Base-by-base conservation (phyloP, 2,113 vertebrate genomes). In the Picathartes gymnocephalus region DNA sequence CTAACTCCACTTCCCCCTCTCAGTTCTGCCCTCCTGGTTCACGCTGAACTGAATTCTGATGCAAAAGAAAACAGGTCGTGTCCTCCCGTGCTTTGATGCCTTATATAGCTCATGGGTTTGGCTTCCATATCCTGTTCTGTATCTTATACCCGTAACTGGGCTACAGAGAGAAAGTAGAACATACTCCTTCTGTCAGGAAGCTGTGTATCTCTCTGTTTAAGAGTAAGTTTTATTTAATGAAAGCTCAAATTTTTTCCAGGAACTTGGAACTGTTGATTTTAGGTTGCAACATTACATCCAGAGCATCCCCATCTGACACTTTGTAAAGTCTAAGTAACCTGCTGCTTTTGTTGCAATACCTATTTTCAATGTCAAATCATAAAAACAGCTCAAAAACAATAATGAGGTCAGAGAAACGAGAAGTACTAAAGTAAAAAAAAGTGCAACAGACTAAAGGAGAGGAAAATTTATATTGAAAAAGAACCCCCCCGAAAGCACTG, bases 351-450 rank as follows among this genome's bases (percentile, higher is more conserved):
- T 44, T 62, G 51, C 47, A 90, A 20, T 40, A 85, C 80, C 50
- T 73, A 56, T 88, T 91, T 84, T 57, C 77, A 79, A 53, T n/a
- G 42, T 51, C 71, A 88, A 66, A 83, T 66, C 51, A 87, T 27
- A 70, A 85, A 93, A 93, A 17, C 72, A 92, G 44, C 56, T 84
- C 53, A 74, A 78, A 86, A 91, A 82, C 45, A 90, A 93, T 77
- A 92, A 94, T 11, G 62, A 93, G 87, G 85, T 80, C 78, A 88
- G 79, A 65, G 47, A 95, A 92, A 87, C 13, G 79, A 72, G 31
- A 60, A 87, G 31, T 16, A 69, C 39, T 37, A 23, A 57, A 54
- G 37, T 30, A 60, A 86, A 72, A 60, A 68, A 33, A 61, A 45
- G 8, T 44, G 33, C 30, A 81, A 48, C 51, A 80, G 24, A 81